phyloP scores from a whole-genome alignment of 2,888 invertebrate species.

The Erannis defoliaria region DNA sequence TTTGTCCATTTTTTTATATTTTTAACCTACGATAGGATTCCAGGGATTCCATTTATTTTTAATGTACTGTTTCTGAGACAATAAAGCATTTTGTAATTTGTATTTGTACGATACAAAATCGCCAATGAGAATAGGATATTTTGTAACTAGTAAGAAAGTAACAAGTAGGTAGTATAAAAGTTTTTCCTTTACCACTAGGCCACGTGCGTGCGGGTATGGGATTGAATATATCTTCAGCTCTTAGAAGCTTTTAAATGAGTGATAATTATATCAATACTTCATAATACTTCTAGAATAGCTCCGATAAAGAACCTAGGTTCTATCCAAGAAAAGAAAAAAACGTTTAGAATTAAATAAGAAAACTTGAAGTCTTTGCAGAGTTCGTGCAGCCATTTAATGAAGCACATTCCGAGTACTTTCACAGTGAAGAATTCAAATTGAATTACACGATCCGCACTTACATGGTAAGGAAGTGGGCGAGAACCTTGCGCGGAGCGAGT shows the following conservation, averaged over 20 bases:
- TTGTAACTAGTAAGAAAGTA: too few relatives aligned
- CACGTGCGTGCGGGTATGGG: too few relatives aligned
- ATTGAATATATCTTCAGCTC: too few relatives aligned
- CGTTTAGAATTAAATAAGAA: slow-evolving; percentile 25
- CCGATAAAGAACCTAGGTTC: slow-evolving; percentile 13
- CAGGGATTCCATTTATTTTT: too few relatives aligned
- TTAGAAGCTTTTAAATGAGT: too few relatives aligned
- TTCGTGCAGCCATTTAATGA: slow-evolving; percentile 44
- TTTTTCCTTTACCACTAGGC: too few relatives aligned
- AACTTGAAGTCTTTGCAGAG: slow-evolving; percentile 35
- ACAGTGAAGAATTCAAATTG: slow-evolving; percentile 55
- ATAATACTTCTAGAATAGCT: background rate
- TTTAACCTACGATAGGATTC: too few relatives aligned
- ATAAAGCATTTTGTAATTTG: too few relatives aligned
- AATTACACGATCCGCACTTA: slow-evolving; percentile 55
- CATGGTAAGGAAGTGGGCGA: slow-evolving; percentile 49
- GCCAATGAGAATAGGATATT: too few relatives aligned
- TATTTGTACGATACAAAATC: too few relatives aligned
- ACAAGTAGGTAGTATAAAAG: too few relatives aligned
- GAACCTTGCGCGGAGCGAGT: slow-evolving; percentile 16
- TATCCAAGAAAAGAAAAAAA: slow-evolving; percentile 21
- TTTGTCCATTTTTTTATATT: background rate
- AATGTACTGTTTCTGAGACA: too few relatives aligned
- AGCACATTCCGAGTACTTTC: slow-evolving; percentile 49
- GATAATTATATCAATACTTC: background rate